These are phyloP conservation scores for Pipistrellus pipistrellus DNA, from an alignment of 2,797 vertebrate genomes.

Conservation along the genomic window DNA sequence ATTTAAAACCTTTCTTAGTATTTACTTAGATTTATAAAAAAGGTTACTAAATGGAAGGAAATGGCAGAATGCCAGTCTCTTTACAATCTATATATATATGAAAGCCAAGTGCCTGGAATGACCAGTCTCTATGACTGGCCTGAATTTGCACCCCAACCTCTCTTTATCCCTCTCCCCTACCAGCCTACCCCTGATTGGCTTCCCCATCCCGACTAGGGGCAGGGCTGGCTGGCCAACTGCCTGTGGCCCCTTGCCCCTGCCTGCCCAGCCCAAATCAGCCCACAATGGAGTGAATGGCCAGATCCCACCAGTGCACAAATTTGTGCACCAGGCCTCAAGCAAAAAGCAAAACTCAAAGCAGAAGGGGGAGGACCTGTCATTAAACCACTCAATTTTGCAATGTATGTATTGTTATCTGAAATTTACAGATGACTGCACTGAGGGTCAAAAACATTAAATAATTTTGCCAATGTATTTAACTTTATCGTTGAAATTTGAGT, in stretches of 20 bases:
- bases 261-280: no score
- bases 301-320: no score
- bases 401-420: not conserved
- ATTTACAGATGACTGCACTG: not conserved
- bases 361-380: not conserved
- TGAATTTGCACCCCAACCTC: no score
- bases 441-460: constrained; percentile 26
- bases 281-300: no score
- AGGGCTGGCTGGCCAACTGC: no score
- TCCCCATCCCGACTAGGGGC: no score
- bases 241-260: no score
- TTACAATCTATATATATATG: not conserved
- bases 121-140: no score
- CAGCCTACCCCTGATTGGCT: no score
- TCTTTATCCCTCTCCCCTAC: no score
- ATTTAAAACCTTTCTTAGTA: constrained; percentile 32
- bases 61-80: constrained; percentile 5
- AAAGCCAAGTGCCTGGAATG: no score
- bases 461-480: not conserved
- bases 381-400: constrained; percentile 25
- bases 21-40: constrained; percentile 55
- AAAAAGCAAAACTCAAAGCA: constrained; percentile 8
- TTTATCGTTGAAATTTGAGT: constrained; percentile 41
- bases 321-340: not conserved
- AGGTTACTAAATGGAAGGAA: constrained; percentile 8